Conservation (phyloP, 2,888 invertebrate species). For the Nephrotoma appendiculata region DNA sequence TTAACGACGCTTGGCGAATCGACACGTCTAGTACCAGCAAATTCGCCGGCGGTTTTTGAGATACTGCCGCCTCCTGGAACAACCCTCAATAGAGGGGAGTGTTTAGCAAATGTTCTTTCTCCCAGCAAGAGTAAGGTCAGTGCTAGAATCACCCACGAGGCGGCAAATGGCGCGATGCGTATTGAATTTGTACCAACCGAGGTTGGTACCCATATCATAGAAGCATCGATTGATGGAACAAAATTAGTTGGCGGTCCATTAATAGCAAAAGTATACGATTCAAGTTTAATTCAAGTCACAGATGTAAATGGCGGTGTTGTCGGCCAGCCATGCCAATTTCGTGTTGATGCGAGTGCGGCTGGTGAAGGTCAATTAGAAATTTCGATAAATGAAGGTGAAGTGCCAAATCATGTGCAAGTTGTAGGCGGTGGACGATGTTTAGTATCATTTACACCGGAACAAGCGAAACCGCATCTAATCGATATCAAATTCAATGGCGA, state of each 20-base stretch:
- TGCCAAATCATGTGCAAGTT: conserved; percentile 95
- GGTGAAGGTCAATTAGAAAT: conserved; percentile 99
- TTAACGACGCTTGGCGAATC: conserved; percentile 75
- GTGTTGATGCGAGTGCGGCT: conserved; percentile 95
- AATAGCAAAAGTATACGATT: conserved; percentile 88
- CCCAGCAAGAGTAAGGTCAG: conserved; percentile 74
- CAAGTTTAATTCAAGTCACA: conserved; percentile 84
- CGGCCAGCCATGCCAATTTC: conserved; percentile 91
- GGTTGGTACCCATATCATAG: conserved; percentile 89
- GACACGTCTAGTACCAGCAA: conserved; percentile 78
- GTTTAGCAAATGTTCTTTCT: conserved; percentile 56
- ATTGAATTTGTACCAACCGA: conserved; percentile 87
- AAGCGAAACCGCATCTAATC: conserved; percentile 79
- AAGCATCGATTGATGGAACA: conserved; percentile 78
- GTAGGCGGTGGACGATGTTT: conserved; percentile 90
- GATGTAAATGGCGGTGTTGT: conserved; percentile 89
- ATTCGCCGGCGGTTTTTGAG: conserved; percentile 79
- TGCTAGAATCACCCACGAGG: conserved; percentile 68
- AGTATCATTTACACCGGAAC: conserved; percentile 88
- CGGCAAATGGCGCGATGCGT: conserved; percentile 68
- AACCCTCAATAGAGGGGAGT: conserved; percentile 38
- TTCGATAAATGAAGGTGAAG: conserved; percentile 97
- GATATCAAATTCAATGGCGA: conserved; percentile 95
- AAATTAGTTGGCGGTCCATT: conserved; percentile 82
- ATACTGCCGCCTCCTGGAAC: conserved; percentile 37